phyloP scores from a whole-genome alignment of 2,797 vertebrate genomes.

The Accipiter fasciatus region DNA sequence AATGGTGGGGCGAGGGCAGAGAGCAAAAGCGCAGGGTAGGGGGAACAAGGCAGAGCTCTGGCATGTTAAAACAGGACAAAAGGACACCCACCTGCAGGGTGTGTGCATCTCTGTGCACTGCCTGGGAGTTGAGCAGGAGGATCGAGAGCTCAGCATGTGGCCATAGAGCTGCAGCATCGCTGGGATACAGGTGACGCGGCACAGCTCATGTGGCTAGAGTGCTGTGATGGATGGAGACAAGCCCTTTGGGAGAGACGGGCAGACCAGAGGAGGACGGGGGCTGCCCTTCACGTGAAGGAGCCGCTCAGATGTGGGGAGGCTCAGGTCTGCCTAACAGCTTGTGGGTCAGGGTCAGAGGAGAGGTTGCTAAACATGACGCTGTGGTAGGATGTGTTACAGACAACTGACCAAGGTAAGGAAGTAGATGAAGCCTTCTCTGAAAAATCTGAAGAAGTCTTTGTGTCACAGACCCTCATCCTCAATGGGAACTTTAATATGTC shows the following conservation, averaged over 20 bases:
- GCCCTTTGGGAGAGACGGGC: not conserved
- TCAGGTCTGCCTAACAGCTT: fast-evolving
- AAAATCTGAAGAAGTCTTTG: not conserved
- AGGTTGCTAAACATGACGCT: not conserved
- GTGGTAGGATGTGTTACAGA: not conserved
- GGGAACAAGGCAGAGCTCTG: not conserved
- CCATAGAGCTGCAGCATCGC: not conserved
- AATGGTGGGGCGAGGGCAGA: not conserved
- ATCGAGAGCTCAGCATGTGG: not conserved
- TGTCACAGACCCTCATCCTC: not conserved
- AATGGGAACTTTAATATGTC: not conserved
- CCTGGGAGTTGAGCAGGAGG: not conserved
- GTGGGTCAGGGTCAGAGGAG: not conserved
- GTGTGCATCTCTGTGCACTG: not conserved
- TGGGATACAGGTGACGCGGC: not conserved
- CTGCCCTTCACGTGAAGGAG: not conserved
- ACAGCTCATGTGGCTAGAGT: not conserved
- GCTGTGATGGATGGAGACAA: fast-evolving
- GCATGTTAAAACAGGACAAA: not conserved
- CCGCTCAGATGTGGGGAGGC: not conserved
- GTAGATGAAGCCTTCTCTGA: not conserved
- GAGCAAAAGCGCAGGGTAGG: not conserved
- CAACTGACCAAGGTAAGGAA: not conserved
- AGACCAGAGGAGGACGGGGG: not conserved
- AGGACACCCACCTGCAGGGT: not conserved